Base-by-base conservation (phyloP, 2,888 invertebrate species). In the Tachina fera region DNA sequence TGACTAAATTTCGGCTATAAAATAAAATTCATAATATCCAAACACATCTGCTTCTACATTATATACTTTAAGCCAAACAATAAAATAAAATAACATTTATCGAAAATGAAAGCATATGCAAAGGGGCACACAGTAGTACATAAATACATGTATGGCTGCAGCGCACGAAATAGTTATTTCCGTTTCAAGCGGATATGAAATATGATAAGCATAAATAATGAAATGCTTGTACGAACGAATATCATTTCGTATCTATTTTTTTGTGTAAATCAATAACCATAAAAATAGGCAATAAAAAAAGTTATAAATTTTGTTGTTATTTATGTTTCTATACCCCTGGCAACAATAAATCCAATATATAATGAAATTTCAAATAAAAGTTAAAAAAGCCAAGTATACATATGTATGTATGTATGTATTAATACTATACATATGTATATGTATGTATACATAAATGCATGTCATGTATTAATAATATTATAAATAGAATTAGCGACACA, bases 101-200 rank as follows among this genome's bases (percentile, higher is more conserved):
- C 49, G 14, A 39, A 60, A 72, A 41, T 6, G 16, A 51, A 39
- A 39, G 16, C 0, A 51, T 63, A 74, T 41, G 43, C 56, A 49
- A 14, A 45, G 5, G 71, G 31, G 58, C 31, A 31, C 14, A 60
- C 11, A 60, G 1, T 43, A 13, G 5, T 5, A 31, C 1, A 1
- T 31, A 31, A 22, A 56, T 22, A 22, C 2, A 11, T 16, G 11
- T 60, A 22, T 19, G 4, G 31, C 22, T 14, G n/a, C 22, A 49
- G 1, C 67, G 39, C 39, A 76, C 13, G 22, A 43, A 41, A 43
- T 22, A 47, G 39, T 9, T 43, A 78, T 70, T 61, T 70, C 78
- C 78, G 70, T 60, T 78, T 49, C 22, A n/a, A 51, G 49, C 78
- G 70, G 78, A 78, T 61, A 51, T 71, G 70, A 78, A 61, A 78